phyloP scores from a whole-genome alignment of 2,888 invertebrate species.

The Theristus sp. region DNA sequence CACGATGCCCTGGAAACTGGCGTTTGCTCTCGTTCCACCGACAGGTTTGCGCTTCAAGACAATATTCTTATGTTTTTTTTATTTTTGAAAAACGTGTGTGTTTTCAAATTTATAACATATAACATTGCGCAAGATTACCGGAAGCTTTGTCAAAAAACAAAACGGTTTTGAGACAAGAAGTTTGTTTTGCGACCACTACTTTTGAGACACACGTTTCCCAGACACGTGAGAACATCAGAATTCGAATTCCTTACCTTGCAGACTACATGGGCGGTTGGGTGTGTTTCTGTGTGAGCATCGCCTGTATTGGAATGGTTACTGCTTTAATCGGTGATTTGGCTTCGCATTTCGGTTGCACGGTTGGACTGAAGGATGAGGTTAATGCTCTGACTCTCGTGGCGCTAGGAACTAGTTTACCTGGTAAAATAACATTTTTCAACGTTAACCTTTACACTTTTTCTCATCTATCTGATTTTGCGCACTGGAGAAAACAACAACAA shows the following conservation, averaged over 20 bases:
- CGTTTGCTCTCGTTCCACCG: slow-evolving; percentile 92
- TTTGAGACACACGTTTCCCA: too few species aligned
- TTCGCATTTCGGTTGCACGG: slow-evolving; percentile 86
- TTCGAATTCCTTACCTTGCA: not conserved
- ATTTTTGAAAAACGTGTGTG: not conserved
- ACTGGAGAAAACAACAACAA: not conserved
- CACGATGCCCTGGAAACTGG: slow-evolving; percentile 89
- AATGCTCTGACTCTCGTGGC: slow-evolving; percentile 96
- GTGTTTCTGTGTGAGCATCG: slow-evolving; percentile 77
- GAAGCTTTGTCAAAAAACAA: too few species aligned
- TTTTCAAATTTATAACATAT: too few species aligned
- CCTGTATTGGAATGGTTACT: slow-evolving; percentile 78
- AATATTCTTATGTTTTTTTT: not conserved
- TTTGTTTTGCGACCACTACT: too few species aligned
- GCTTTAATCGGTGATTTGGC: slow-evolving; percentile 93
- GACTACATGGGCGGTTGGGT: slow-evolving; percentile 80
- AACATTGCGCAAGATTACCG: too few species aligned
- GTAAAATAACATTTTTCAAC: too few species aligned
- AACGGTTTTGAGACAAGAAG: too few species aligned
- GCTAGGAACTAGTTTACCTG: slow-evolving; percentile 92
- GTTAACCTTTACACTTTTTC: too few species aligned
- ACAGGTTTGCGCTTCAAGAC: slow-evolving; percentile 48
- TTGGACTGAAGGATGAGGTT: slow-evolving; percentile 84
- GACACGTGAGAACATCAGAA: too few species aligned
- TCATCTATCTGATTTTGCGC: not conserved